Conservation (phyloP, 1,140 invertebrate genomes). For the Halotydeus destructor region DNA sequence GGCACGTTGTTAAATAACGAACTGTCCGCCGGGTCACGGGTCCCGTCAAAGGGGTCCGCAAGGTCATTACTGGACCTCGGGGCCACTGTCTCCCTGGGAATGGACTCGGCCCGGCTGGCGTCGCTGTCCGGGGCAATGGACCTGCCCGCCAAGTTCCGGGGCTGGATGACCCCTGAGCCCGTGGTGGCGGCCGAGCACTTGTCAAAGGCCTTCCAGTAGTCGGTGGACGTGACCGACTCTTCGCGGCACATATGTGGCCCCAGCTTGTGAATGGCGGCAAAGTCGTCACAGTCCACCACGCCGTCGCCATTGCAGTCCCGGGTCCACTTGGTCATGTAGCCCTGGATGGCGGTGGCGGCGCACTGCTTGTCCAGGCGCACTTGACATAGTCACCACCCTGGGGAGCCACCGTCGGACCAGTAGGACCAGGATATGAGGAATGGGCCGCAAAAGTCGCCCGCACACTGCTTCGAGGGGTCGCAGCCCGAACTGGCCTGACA, state of each 20-base stretch:
- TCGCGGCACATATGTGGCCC: constrained; percentile 5
- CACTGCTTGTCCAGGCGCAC: constrained; percentile 52
- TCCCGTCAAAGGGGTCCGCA: too few species aligned
- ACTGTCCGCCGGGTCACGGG: too few species aligned
- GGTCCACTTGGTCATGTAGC: constrained; percentile 51
- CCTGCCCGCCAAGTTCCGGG: too few species aligned
- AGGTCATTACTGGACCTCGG: too few species aligned
- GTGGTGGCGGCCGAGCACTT: too few species aligned
- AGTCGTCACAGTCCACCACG: constrained; percentile 11
- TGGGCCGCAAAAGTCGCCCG: constrained; percentile 2
- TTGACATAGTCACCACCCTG: too few species aligned
- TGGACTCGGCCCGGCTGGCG: too few species aligned
- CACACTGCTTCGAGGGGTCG: constrained; percentile 11
- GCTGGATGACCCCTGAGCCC: too few species aligned
- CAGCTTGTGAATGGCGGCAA: constrained; percentile 41
- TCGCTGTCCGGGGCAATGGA: too few species aligned
- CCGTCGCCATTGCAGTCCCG: constrained; percentile 48
- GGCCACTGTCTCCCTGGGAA: too few species aligned
- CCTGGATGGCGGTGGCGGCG: constrained; percentile 43
- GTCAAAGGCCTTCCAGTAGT: not conserved
- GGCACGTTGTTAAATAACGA: too few species aligned
- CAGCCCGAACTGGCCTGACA: constrained; percentile 13
- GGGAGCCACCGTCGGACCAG: too few species aligned
- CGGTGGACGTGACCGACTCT: not conserved
- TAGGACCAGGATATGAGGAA: constrained; percentile 10